phyloP scores from a whole-genome alignment of 2,113 vertebrate genomes.

The Etia nguti region DNA sequence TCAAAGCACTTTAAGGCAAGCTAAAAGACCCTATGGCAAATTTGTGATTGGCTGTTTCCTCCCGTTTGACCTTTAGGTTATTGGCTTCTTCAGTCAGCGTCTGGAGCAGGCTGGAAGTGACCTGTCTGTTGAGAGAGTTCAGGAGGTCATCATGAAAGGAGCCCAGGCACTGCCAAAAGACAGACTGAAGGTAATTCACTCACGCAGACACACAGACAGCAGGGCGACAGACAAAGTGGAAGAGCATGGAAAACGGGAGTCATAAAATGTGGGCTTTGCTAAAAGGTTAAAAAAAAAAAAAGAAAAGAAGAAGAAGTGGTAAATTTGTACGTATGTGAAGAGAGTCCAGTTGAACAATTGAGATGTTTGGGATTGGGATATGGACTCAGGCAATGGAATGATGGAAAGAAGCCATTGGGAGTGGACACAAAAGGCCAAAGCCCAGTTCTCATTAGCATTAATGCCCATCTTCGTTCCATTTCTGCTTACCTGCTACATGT shows the following conservation, averaged over 20 bases:
- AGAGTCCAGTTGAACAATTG: not conserved
- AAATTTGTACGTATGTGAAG: not conserved
- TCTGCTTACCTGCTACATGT: slow-evolving; percentile 24
- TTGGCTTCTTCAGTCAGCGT: slow-evolving; percentile 92
- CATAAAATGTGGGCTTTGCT: slow-evolving; percentile 12
- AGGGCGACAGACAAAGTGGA: not conserved
- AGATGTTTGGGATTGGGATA: not conserved
- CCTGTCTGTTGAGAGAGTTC: slow-evolving; percentile 92
- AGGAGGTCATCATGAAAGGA: slow-evolving; percentile 98
- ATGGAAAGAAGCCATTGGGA: slow-evolving; percentile 22
- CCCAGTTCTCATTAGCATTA: slow-evolving; percentile 69
- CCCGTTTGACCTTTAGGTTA: slow-evolving; percentile 76
- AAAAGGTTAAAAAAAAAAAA: not conserved
- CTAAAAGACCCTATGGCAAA: not conserved
- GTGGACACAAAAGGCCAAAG: slow-evolving; percentile 57
- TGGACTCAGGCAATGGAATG: slow-evolving; percentile 2
- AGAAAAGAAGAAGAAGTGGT: not conserved
- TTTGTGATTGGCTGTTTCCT: slow-evolving; percentile 10
- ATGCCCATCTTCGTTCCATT: slow-evolving; percentile 54
- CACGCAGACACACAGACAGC: not conserved
- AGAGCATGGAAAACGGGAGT: not conserved
- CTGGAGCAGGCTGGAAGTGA: slow-evolving; percentile 91
- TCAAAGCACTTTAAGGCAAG: not conserved
- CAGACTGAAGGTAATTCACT: slow-evolving; percentile 85
- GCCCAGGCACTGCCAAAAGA: slow-evolving; percentile 91